Conservation (phyloP, 2,888 invertebrate genomes). For the Sinohyriopsis cumingii region DNA sequence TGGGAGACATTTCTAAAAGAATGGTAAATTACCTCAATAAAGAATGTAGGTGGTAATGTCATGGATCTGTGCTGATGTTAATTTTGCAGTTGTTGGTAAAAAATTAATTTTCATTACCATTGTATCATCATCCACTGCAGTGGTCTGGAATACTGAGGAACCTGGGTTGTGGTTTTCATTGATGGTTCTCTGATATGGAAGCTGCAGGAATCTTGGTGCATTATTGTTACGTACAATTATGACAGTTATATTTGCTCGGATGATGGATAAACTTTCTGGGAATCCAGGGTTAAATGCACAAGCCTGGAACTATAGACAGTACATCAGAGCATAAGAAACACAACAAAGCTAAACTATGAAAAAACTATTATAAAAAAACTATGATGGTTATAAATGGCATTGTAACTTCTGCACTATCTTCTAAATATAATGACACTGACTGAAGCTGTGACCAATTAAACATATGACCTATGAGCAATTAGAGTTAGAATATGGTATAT, state of each 20-base stretch:
- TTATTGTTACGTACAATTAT: slow-evolving; percentile 53
- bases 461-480: no score
- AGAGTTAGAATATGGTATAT: no score
- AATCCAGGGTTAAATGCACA: slow-evolving; percentile 58
- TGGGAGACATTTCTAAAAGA: no score
- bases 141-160: slow-evolving; percentile 37
- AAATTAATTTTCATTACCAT: slow-evolving; percentile 23
- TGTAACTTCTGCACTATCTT: no score
- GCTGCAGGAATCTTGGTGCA: slow-evolving; percentile 53
- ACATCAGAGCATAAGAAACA: slow-evolving; percentile 13
- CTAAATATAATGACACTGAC: no score
- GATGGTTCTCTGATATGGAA: slow-evolving; percentile 37
- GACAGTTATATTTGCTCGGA: slow-evolving; percentile 37
- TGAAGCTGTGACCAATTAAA: no score
- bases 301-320: slow-evolving; percentile 43
- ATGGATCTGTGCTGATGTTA: no score
- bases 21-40: no score
- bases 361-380: background rate
- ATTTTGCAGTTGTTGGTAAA: no score
- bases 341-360: background rate
- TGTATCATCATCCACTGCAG: slow-evolving; percentile 43
- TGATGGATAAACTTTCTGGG: slow-evolving; percentile 2
- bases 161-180: slow-evolving; percentile 36
- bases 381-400: no score
- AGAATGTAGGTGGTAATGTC: no score